These are phyloP conservation scores for Prionailurus bengalensis DNA, from an alignment of 2,113 vertebrate genomes.

Conservation along the genomic window DNA sequence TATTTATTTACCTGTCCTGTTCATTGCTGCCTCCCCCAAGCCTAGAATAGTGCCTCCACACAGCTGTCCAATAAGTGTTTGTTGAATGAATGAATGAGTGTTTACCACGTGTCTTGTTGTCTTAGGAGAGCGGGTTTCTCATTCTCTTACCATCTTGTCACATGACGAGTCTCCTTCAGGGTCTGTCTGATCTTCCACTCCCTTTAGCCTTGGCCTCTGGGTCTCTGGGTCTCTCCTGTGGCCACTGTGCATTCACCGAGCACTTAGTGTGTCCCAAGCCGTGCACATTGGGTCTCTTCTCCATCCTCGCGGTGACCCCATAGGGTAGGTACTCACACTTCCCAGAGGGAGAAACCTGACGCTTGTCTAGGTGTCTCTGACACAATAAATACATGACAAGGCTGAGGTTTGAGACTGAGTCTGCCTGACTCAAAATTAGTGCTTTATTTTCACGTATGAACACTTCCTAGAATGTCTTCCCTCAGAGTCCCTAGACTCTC, in stretches of 20 bases:
- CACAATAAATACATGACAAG: neutral
- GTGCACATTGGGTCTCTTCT: neutral
- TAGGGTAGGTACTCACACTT: neutral
- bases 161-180: neutral
- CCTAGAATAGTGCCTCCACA: neutral
- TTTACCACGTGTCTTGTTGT: no score
- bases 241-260: no score
- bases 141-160: neutral
- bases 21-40: neutral
- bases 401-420: neutral
- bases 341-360: neutral
- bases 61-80: no score
- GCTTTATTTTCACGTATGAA: neutral
- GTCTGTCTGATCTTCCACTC: neutral
- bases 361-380: neutral
- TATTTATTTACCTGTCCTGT: no score
- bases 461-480: neutral
- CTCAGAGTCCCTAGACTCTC: neutral
- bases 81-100: neutral
- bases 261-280: neutral
- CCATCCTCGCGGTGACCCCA: neutral
- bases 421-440: neutral
- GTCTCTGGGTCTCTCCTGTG: neutral
- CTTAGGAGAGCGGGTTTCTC: neutral
- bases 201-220: neutral